These are phyloP conservation scores for Volucella bombylans DNA, from an alignment of 2,888 invertebrate genomes.

Conservation along the genomic window DNA sequence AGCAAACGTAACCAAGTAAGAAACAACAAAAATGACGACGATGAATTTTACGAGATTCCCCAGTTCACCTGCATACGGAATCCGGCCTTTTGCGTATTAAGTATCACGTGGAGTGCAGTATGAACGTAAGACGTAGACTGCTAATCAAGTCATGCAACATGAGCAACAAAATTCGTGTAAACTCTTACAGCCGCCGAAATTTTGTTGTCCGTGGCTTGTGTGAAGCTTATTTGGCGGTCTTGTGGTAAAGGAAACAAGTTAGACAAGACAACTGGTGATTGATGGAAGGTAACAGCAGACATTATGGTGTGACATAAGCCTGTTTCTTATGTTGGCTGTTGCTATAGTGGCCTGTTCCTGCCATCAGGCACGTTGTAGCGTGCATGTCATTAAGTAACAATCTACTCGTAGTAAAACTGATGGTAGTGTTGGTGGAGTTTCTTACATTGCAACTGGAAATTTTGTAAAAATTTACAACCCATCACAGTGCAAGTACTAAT, in stretches of 20 bases:
- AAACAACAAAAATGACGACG: not conserved
- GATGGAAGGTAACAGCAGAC: not conserved
- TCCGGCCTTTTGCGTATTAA: not conserved
- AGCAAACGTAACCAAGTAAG: too few species aligned
- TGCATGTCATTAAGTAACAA: too few species aligned
- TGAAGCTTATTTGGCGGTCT: constrained; percentile 4
- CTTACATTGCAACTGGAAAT: too few species aligned
- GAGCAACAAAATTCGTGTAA: constrained; percentile 3
- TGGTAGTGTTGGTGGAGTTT: too few species aligned
- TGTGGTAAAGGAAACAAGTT: constrained; percentile 7
- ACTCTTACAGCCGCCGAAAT: constrained; percentile 10
- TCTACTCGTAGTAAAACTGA: too few species aligned
- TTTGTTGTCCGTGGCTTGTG: not conserved
- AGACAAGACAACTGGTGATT: constrained; percentile 2
- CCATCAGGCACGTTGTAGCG: too few species aligned
- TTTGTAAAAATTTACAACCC: too few species aligned
- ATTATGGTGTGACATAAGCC: constrained; percentile 23
- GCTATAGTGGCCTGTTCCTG: too few species aligned
- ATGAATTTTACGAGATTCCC: not conserved
- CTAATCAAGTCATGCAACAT: not conserved
- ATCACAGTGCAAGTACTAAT: too few species aligned
- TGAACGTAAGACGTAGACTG: too few species aligned
- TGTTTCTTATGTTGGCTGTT: not conserved
- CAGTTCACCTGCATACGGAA: not conserved
- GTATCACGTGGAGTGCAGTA: not conserved